These are phyloP conservation scores for Eubasilissa regina DNA, from an alignment of 1,140 invertebrate genomes.

Conservation along the genomic window DNA sequence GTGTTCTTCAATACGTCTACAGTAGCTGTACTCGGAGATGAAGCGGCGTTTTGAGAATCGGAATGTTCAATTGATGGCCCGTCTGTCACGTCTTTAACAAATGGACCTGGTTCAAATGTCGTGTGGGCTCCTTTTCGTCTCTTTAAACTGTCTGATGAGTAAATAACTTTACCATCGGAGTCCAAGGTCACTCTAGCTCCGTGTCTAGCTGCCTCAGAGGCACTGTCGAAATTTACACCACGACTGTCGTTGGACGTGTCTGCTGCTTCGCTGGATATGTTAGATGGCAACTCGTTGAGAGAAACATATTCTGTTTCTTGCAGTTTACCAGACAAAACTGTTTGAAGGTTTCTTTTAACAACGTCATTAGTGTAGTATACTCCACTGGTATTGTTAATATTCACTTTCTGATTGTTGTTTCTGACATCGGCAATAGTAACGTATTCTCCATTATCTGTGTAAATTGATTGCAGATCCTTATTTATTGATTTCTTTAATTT, in stretches of 20 bases:
- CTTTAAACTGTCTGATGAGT: constrained; percentile 89
- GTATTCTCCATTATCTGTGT: constrained; percentile 82
- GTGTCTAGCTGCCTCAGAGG: constrained; percentile 62
- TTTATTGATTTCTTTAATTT: constrained; percentile 70
- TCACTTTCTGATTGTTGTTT: constrained; percentile 80
- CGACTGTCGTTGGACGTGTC: constrained; percentile 67
- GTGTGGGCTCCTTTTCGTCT: constrained; percentile 86
- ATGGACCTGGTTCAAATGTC: constrained; percentile 88
- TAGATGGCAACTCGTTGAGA: constrained; percentile 82
- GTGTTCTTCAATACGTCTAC: constrained; percentile 51
- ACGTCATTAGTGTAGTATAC: constrained; percentile 74
- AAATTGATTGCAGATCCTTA: constrained; percentile 71
- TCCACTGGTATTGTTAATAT: constrained; percentile 66
- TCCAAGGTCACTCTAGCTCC: constrained; percentile 88
- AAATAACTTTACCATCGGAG: constrained; percentile 91
- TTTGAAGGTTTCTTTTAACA: constrained; percentile 73
- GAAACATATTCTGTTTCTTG: constrained; percentile 85
- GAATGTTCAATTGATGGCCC: constrained; percentile 64
- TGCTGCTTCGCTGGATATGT: constrained; percentile 71
- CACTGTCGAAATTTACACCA: constrained; percentile 64
- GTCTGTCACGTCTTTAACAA: constrained; percentile 77
- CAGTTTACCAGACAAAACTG: constrained; percentile 72
- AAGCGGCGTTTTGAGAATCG: constrained; percentile 66
- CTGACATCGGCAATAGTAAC: constrained; percentile 87
- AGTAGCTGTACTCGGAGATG: constrained; percentile 64